A percentile compares a stretch with the other conserved stretches of the same genome.
phyloP scores from a whole-genome alignment of 1,140 invertebrate genomes.

The Limonius californicus region DNA sequence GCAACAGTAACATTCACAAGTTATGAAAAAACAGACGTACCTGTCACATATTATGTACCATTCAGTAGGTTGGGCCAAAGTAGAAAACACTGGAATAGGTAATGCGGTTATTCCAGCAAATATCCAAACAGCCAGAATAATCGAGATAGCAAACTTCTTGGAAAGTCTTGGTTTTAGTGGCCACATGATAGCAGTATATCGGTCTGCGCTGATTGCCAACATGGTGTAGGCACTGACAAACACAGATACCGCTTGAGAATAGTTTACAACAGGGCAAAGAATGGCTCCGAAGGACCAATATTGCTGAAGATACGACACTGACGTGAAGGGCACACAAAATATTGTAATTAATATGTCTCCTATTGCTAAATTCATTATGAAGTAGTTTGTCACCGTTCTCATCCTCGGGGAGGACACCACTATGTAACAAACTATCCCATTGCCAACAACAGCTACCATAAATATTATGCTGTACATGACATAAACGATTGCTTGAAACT shows the following conservation, averaged over 20 bases:
- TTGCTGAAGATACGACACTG: slow-evolving; percentile 67
- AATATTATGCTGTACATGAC: slow-evolving; percentile 72
- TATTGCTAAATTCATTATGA: slow-evolving; percentile 80
- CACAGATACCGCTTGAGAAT: slow-evolving; percentile 75
- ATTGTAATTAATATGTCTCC: slow-evolving; percentile 82
- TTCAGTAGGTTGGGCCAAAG: slow-evolving; percentile 53
- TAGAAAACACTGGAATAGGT: slow-evolving; percentile 72
- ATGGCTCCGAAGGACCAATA: slow-evolving; percentile 81
- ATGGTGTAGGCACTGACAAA: slow-evolving; percentile 81
- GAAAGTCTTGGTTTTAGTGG: slow-evolving; percentile 77
- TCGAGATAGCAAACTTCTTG: slow-evolving; percentile 60
- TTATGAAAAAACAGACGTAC: too few relatives aligned
- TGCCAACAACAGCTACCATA: slow-evolving; percentile 70
- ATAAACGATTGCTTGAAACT: slow-evolving; percentile 65
- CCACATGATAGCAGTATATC: slow-evolving; percentile 85
- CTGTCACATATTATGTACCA: slow-evolving; percentile 59
- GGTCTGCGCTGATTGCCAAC: slow-evolving; percentile 80
- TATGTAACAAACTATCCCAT: slow-evolving; percentile 78
- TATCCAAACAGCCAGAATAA: slow-evolving; percentile 73
- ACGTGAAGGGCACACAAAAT: slow-evolving; percentile 84
- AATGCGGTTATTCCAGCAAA: slow-evolving; percentile 75
- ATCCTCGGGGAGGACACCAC: slow-evolving; percentile 73
- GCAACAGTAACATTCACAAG: too few relatives aligned
- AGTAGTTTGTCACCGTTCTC: slow-evolving; percentile 84
- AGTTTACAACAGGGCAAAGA: slow-evolving; percentile 75